Conservation (phyloP, 1,140 invertebrate genomes). For the Hyles euphorbiae region DNA sequence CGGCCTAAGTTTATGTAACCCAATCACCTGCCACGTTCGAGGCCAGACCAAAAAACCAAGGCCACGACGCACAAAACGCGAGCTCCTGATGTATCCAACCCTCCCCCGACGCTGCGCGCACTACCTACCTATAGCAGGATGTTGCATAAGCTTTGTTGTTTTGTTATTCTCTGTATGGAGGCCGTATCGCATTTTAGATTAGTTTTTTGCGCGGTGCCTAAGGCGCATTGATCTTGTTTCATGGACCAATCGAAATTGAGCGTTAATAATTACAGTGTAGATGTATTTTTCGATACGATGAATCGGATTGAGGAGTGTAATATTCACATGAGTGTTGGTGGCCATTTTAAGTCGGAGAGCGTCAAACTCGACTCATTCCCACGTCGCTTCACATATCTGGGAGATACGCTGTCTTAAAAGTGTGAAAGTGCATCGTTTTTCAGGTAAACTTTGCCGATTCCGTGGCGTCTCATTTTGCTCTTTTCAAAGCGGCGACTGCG, state of each 20-base stretch:
- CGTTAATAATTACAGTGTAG: conserved; percentile 29
- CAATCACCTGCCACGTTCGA: conserved; percentile 71
- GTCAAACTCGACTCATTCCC: conserved; percentile 36
- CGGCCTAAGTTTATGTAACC: conserved; percentile 73
- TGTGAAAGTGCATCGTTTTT: conserved; percentile 41
- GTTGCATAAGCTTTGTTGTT: conserved; percentile 72
- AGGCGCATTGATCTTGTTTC: conserved; percentile 39
- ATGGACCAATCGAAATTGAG: conserved; percentile 39
- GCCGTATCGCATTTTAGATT: conserved; percentile 65
- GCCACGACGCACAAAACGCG: conserved; percentile 56
- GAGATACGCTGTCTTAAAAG: conserved; percentile 30
- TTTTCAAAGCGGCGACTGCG: conserved; percentile 18
- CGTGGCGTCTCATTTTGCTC: conserved; percentile 24
- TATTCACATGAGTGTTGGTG: conserved; percentile 34
- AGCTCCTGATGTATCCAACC: conserved; percentile 60
- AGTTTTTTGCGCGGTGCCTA: conserved; percentile 53
- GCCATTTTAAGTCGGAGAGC: conserved; percentile 33
- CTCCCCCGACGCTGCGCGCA: conserved; percentile 36
- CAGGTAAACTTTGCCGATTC: conserved; percentile 34
- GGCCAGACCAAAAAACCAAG: conserved; percentile 70
- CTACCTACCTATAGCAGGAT: conserved; percentile 57
- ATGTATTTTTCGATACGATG: not conserved
- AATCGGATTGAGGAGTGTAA: conserved; percentile 23
- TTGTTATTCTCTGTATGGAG: conserved; percentile 60
- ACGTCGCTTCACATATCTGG: conserved; percentile 31